Conservation (phyloP, 2,888 invertebrate species). For the Xestia c-nigrum region DNA sequence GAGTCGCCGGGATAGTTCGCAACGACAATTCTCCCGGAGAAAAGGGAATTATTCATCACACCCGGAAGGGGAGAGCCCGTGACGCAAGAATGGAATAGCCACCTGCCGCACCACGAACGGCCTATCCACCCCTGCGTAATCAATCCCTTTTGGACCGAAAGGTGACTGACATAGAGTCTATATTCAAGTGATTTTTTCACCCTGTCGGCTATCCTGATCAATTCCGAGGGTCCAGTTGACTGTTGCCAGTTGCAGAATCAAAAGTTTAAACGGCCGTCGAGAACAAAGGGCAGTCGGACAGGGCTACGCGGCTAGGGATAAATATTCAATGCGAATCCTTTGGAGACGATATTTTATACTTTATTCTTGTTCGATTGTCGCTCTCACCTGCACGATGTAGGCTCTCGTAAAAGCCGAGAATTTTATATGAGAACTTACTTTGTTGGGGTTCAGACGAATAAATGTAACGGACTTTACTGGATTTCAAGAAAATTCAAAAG, state of each 20-base stretch:
- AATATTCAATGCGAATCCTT: slow-evolving; percentile 91
- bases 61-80: slow-evolving; percentile 90
- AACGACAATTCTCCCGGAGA: slow-evolving; percentile 89
- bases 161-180: slow-evolving; percentile 58
- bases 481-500: slow-evolving; percentile 58
- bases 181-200: slow-evolving; percentile 51
- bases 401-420: slow-evolving; percentile 71
- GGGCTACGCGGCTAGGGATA: slow-evolving; percentile 84
- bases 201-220: slow-evolving; percentile 76
- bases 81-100: slow-evolving; percentile 90
- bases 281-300: slow-evolving; percentile 89
- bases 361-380: slow-evolving; percentile 84
- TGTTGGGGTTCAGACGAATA: slow-evolving; percentile 65
- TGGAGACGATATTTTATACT: slow-evolving; percentile 89
- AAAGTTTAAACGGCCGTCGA: slow-evolving; percentile 90
- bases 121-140: slow-evolving; percentile 67
- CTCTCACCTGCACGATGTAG: slow-evolving; percentile 87
- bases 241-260: slow-evolving; percentile 90
- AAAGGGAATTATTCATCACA: slow-evolving; percentile 91
- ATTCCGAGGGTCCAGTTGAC: slow-evolving; percentile 88
- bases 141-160: slow-evolving; percentile 62
- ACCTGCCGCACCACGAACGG: slow-evolving; percentile 76
- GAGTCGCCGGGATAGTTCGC: slow-evolving; percentile 88
- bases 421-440: slow-evolving; percentile 72
- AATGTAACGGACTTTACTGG: slow-evolving; percentile 72